Conservation (phyloP, 2,113 vertebrate genomes). For the Hiodon tergisus region DNA sequence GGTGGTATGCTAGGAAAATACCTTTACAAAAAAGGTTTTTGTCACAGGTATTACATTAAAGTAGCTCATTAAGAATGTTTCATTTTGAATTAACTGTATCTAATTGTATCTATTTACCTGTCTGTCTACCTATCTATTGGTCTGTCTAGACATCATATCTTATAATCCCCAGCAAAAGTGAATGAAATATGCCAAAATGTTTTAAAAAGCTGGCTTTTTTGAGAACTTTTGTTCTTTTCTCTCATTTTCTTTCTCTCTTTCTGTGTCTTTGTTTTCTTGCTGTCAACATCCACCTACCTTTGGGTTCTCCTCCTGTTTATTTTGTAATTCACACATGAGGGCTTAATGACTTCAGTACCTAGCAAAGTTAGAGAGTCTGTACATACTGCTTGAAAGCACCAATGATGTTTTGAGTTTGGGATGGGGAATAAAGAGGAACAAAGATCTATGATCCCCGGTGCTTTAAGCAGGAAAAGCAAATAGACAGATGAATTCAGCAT, state of each 20-base stretch:
- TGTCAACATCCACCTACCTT: not conserved
- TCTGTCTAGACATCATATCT: constrained; percentile 38
- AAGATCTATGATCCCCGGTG: not conserved
- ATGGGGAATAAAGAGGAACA: not conserved
- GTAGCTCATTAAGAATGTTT: constrained; percentile 57
- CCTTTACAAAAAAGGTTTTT: constrained; percentile 40
- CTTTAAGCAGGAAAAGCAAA: not conserved
- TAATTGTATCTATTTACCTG: constrained; percentile 45
- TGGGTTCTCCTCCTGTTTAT: constrained; percentile 17
- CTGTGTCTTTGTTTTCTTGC: constrained; percentile 29
- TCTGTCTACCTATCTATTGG: constrained; percentile 46
- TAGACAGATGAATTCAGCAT: not conserved
- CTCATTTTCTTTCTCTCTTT: constrained; percentile 22
- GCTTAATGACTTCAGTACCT: constrained; percentile 4
- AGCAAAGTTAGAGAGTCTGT: not conserved
- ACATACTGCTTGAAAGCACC: not conserved
- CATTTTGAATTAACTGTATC: constrained; percentile 46
- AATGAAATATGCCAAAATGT: constrained; percentile 57
- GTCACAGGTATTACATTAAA: constrained; percentile 44
- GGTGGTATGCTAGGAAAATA: constrained; percentile 32
- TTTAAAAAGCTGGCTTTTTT: constrained; percentile 36
- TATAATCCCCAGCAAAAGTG: constrained; percentile 40
- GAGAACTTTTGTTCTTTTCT: constrained; percentile 27
- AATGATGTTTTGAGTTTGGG: not conserved
- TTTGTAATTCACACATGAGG: constrained; percentile 27